Evolutionary conservation across 2,888 invertebrate genomes (phyloP).

Genomic region (Diabrotica balteata): DNA sequence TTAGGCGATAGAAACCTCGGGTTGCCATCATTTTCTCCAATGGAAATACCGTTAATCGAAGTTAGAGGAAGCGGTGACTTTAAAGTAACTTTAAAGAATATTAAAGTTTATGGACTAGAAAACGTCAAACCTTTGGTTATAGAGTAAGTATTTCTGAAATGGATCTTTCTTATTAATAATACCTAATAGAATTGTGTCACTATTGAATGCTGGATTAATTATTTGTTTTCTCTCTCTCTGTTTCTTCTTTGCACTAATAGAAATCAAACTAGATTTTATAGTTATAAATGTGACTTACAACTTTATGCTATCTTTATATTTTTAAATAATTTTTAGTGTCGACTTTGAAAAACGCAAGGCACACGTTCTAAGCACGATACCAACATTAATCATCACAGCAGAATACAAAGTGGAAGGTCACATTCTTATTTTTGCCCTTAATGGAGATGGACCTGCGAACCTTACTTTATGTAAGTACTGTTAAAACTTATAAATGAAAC

Average conservation of each 20-base stretch:
- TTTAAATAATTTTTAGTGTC: conserved; percentile 2
- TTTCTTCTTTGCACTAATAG: too few species aligned
- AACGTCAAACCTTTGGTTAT: conserved; percentile 9
- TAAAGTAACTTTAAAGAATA: conserved; percentile 14
- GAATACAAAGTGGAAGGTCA: conserved; percentile 73
- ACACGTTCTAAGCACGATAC: neutral
- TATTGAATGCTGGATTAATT: neutral
- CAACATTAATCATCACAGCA: conserved; percentile 50
- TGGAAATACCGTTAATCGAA: conserved; percentile 66
- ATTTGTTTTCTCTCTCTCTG: neutral
- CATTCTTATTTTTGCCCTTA: conserved; percentile 70
- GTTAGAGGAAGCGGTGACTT: conserved; percentile 55
- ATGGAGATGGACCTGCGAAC: conserved; percentile 71
- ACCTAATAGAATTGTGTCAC: neutral
- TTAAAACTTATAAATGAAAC: too few species aligned
- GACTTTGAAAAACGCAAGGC: conserved; percentile 10
- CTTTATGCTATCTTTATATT: too few species aligned
- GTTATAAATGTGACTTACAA: too few species aligned
- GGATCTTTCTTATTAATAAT: neutral
- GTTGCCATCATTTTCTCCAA: conserved; percentile 69
- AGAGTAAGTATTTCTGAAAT: conserved; percentile 12
- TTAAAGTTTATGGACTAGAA: conserved; percentile 32
- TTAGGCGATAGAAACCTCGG: conserved; percentile 56
- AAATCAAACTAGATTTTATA: too few species aligned
- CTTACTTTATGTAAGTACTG: conserved; percentile 66